A percentile compares a stretch with the other conserved stretches of the same genome.
These are phyloP conservation scores for Cyrtorhinus lividipennis DNA, from an alignment of 1,140 invertebrate species.

Conservation along the genomic window DNA sequence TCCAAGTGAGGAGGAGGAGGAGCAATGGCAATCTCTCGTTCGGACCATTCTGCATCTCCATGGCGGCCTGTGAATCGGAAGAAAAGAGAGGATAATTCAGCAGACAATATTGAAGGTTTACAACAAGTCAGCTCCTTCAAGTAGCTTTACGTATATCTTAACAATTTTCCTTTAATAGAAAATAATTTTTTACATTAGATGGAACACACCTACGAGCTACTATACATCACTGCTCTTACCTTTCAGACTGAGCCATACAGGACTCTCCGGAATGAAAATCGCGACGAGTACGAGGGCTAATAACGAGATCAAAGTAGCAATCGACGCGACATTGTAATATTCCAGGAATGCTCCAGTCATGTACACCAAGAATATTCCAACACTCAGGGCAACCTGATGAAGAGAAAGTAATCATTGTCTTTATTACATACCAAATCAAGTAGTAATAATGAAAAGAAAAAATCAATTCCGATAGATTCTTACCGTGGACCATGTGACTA, in stretches of 20 bases:
- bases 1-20: neutral
- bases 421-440: too few relatives aligned
- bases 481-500: slow-evolving; percentile 27
- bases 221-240: too few relatives aligned
- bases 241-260: slow-evolving; percentile 33
- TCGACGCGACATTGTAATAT: slow-evolving; percentile 34
- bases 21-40: slow-evolving; percentile 21
- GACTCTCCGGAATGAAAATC: slow-evolving; percentile 37
- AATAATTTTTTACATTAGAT: too few relatives aligned
- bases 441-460: too few relatives aligned
- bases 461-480: too few relatives aligned
- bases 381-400: slow-evolving; percentile 20
- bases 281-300: slow-evolving; percentile 27
- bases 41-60: slow-evolving; percentile 23
- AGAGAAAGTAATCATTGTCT: neutral
- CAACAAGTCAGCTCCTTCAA: too few relatives aligned
- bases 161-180: too few relatives aligned
- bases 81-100: too few relatives aligned
- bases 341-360: slow-evolving; percentile 30
- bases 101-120: too few relatives aligned
- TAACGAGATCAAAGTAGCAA: slow-evolving; percentile 31
- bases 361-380: slow-evolving; percentile 24
- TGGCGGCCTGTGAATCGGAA: slow-evolving; percentile 14
- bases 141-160: too few relatives aligned
- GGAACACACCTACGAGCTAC: too few relatives aligned